phyloP scores from a whole-genome alignment of 2,888 invertebrate species.

The Hypselothyrea guttata region DNA sequence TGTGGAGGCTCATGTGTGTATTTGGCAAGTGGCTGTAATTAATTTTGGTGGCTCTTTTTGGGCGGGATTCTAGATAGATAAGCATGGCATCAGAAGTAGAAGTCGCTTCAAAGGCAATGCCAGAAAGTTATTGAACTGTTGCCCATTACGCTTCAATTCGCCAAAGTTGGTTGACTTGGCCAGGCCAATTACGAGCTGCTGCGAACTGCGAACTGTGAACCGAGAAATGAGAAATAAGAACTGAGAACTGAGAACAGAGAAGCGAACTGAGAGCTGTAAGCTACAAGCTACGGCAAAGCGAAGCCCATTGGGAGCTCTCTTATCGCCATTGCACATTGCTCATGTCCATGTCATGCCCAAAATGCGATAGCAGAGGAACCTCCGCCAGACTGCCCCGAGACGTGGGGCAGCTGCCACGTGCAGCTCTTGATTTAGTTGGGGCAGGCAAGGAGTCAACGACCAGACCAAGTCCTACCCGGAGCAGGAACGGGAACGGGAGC shows the following conservation, averaged over 20 bases:
- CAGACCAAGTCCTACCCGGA: slow-evolving; percentile 22
- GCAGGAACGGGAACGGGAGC: not conserved
- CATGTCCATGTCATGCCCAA: slow-evolving; percentile 59
- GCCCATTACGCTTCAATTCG: slow-evolving; percentile 79
- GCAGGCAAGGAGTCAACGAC: slow-evolving; percentile 60
- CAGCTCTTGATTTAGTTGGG: slow-evolving; percentile 68
- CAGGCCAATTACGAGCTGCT: slow-evolving; percentile 43
- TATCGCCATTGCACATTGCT: slow-evolving; percentile 73
- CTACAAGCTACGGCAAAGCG: not conserved
- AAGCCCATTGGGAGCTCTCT: slow-evolving; percentile 35
- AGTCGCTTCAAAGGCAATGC: slow-evolving; percentile 53
- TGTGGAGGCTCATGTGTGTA: not conserved
- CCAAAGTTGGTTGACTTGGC: slow-evolving; percentile 52
- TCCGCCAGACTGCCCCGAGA: slow-evolving; percentile 41
- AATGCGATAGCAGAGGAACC: slow-evolving; percentile 58
- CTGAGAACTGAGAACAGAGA: too few species aligned
- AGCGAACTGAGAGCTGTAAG: too few species aligned
- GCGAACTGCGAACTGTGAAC: slow-evolving; percentile 2
- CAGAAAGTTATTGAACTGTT: slow-evolving; percentile 79
- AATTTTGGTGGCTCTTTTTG: slow-evolving; percentile 13
- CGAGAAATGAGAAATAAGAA: too few species aligned
- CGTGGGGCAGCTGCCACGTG: slow-evolving; percentile 68
- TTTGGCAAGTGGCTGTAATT: slow-evolving; percentile 38
- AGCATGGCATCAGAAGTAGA: slow-evolving; percentile 16
- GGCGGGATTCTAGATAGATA: slow-evolving; percentile 31